Base-by-base conservation (phyloP, 2,113 vertebrate species). In the Indicator maculatus region DNA sequence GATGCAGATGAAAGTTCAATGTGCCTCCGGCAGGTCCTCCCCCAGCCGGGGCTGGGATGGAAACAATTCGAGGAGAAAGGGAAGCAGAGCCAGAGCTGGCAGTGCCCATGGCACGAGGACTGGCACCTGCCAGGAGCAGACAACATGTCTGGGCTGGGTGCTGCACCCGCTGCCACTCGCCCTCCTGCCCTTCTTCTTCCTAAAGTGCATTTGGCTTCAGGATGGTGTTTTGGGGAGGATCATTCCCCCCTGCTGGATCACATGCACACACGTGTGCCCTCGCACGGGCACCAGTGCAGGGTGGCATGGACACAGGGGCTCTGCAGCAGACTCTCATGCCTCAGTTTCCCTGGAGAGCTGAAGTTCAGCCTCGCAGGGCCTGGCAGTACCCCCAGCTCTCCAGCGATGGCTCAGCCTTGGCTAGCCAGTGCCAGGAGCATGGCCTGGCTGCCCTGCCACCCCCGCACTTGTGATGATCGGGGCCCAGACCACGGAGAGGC, bases 1-100 rank as follows among this genome's bases (percentile, higher is more conserved):
- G 96, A 95, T 78, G 89, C 89, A 45, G 93, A 90, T 10, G 41
- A 92, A 93, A 95, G 93, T 92, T 93, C 96, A 95, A 10, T 8
- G 21, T 0, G 86, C 93, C 83, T 76, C 63, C 2, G 23, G 94
- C 90, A 3, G 59, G 78, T 86, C 85, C 93, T 95, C 44, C 79
- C 83, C 86, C 76, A 3, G 1, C 72, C 67, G 17, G 0, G 50
- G n/a, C 41, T 0, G 2, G 79, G 86, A 28, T 85, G n/a, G 59
- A 91, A 96, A 93, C 78, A 85, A 79, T 8, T 82, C 16, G 0
- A 33, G 82, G 24, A 84, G 80, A 69, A 64, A 72, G 18, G n/a
- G 81, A 38, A 24, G 87, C 84, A 36, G 77, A 50, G 39, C 44
- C 1, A 17, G n/a, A 72, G 75, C 71, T 1, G 18, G 79, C 76